Base-by-base conservation (phyloP, 2,888 invertebrate species). In the Sarcophaga rosellei region DNA sequence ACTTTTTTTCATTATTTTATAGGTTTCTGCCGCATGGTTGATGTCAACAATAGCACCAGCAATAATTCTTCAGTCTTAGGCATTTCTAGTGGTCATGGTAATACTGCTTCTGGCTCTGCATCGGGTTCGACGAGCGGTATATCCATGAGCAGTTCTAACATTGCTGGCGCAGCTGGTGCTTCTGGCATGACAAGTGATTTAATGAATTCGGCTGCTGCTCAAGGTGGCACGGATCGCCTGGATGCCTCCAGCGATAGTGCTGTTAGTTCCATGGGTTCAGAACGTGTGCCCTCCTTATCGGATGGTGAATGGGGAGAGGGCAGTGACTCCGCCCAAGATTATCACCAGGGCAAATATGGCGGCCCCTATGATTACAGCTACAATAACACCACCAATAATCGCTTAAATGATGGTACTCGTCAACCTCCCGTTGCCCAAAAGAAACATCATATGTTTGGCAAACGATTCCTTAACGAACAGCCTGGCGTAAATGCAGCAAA, bases 221-320 rank as follows among this genome's bases (percentile, higher is more conserved):
- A 73, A 65, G 82, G 0, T 96, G 88, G 90, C 20, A 88, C 89
- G n/a, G 96, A 97, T 93, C 95, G 96, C 10, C 95, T 96, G 93
- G 97, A 98, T 92, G 97, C 97, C 0, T 97, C 97, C 20, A 97
- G 97, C 80, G 98, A 98, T 93, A 97, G 97, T 91, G 98, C 98
- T 0, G 98, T 98, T 57, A 98, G 98, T 85, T 98, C 98, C 2
- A 97, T 98, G 97, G 97, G 97, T 4, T 97, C 97, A 2, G 98
- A 98, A 91, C 94, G 98, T 17, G 97, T 98, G 12, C 97, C 97
- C 4, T 97, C 97, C 0, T 94, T 97, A 2, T 97, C 97, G 1
- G 98, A 98, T 91, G 96, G 97, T 3, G 98, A 97, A 91, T 98
- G 97, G 97, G 97, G 97, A 92, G 98, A 98, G 91, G 97, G 97